Evolutionary conservation across 2,113 vertebrate species (phyloP).

Genomic region (Malurus elegans): DNA sequence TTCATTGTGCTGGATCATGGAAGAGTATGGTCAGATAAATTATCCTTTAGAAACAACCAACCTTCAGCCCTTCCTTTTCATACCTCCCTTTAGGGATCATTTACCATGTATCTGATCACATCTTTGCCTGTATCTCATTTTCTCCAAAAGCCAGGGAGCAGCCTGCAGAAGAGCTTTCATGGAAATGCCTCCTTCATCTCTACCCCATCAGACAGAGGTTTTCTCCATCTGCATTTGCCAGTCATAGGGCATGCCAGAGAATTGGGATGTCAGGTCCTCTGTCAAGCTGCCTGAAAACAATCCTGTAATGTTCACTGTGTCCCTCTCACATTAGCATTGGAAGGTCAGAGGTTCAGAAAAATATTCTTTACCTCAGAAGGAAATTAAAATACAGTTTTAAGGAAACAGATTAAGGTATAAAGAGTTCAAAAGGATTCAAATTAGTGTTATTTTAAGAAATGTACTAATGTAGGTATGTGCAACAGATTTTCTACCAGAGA

Average conservation of each 20-base stretch:
- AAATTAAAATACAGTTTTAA: not conserved
- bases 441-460: not conserved
- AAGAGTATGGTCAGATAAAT: not conserved
- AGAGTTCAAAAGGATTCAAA: not conserved
- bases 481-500: not conserved
- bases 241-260: not conserved
- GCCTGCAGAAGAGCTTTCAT: not conserved
- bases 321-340: not conserved
- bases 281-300: not conserved
- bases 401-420: not conserved
- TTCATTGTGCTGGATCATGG: not conserved
- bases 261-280: not conserved
- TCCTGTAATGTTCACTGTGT: not conserved
- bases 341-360: not conserved
- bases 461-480: not conserved
- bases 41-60: not conserved
- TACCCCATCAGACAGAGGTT: not conserved
- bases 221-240: not conserved
- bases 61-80: not conserved
- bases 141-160: not conserved
- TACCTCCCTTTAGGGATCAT: not conserved
- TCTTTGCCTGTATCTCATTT: not conserved
- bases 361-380: not conserved
- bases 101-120: not conserved
- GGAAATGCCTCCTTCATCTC: not conserved